Evolutionary conservation across 2,113 vertebrate species (phyloP), one percentile per base, ranked within the genome.

Genomic region (Limanda limanda): DNA sequence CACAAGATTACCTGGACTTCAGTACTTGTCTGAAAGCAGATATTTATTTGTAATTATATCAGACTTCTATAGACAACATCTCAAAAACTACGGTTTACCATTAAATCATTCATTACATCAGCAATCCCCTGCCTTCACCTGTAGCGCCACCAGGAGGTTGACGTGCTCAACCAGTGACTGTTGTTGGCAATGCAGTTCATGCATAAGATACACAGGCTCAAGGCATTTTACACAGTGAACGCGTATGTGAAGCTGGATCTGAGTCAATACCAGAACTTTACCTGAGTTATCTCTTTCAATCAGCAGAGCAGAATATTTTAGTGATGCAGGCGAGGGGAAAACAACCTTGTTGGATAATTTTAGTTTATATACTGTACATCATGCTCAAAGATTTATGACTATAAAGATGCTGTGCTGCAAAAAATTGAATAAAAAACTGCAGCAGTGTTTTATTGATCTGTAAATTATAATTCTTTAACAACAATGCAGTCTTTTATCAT

Each of bases 201-300:
- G 47, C 48, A 20, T 54, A 21, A 17, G 17, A 13, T 7, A 31
- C 31, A 31, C 31, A 7, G 13, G n/a, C 59, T 40, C 18, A 12
- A 2, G 45, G 35, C 31, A 24, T 55, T 67, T 67, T 51, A 37
- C 18, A 23, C 23, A 31, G 47, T n/a, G 20, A 58, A 31, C 25
- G 9, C 8, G 18, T 23, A 59, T 31, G 54, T 25, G 51, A 67
- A 55, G 62, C 47, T 15, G 35, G 3, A 54, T 59, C 11, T 1
- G 12, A 45, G 17, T 56, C 37, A 24, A 51, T 24, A 23, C 4
- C 10, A 21, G 18, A 64, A 10, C 37, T 55, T 56, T 9, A 25
- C 12, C 47, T 55, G 15, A 25, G n/a, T 60, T 54, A n/a, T 24
- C 65, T 45, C 37, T 62, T 56, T 55, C 47, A 76, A 24, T 64